phyloP scores from a whole-genome alignment of 2,888 invertebrate genomes.

The Cheilosia vernalis region DNA sequence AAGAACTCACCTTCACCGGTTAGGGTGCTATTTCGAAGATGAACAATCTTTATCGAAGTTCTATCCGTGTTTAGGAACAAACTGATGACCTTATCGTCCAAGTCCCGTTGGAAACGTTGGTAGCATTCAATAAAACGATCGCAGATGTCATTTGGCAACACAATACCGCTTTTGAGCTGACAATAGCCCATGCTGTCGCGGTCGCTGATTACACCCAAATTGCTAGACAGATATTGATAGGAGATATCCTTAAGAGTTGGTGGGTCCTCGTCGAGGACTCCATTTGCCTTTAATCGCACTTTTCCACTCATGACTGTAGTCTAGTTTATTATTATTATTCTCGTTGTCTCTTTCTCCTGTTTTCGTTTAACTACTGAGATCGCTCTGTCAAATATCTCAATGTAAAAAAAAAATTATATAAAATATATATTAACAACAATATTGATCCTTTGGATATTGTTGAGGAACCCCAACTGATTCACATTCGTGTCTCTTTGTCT shows the following conservation, averaged over 20 bases:
- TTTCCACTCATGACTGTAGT: constrained; percentile 81
- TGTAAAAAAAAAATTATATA: constrained; percentile 53
- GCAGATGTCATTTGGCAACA: constrained; percentile 89
- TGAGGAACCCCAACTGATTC: constrained; percentile 24
- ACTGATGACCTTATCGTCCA: constrained; percentile 88
- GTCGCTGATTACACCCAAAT: constrained; percentile 81
- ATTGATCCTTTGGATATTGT: constrained; percentile 44
- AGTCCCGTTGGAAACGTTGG: constrained; percentile 83
- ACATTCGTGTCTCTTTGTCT: constrained; percentile 24
- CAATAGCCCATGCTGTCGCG: constrained; percentile 79
- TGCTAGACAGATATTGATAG: constrained; percentile 82
- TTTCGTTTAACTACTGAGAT: constrained; percentile 31
- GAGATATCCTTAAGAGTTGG: constrained; percentile 82
- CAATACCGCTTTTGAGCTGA: constrained; percentile 85
- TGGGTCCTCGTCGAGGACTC: constrained; percentile 83
- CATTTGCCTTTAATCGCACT: constrained; percentile 83
- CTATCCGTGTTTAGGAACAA: constrained; percentile 88
- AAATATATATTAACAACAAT: constrained; percentile 52
- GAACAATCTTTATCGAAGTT: constrained; percentile 88
- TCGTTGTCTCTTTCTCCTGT: constrained; percentile 3
- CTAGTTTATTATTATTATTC: not conserved
- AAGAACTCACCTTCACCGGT: constrained; percentile 86
- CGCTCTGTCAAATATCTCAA: constrained; percentile 32
- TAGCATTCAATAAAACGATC: constrained; percentile 84
- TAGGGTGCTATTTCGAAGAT: constrained; percentile 88